phyloP scores from a whole-genome alignment of 2,797 vertebrate genomes.

The Lepus oiostolus region DNA sequence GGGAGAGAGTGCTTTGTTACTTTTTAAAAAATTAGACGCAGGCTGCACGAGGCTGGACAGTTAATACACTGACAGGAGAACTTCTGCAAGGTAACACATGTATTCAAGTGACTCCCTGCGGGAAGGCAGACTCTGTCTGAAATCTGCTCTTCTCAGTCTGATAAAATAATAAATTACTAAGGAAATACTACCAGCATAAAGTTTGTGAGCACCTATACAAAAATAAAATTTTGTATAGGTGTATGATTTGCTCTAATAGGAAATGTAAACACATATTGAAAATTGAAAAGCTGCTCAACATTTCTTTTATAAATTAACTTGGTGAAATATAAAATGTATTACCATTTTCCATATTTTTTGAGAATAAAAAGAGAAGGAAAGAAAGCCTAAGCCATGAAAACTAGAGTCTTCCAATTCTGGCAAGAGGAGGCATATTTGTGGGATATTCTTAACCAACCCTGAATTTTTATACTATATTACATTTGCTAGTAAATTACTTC shows the following conservation, averaged over 20 bases:
- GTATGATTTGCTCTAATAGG: not conserved
- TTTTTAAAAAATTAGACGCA: too few relatives aligned
- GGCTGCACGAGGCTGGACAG: too few relatives aligned
- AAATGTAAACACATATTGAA: not conserved
- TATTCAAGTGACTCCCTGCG: too few relatives aligned
- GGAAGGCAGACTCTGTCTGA: too few relatives aligned
- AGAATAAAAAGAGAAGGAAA: not conserved
- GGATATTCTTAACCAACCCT: not conserved
- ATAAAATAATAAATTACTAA: not conserved
- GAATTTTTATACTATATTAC: not conserved
- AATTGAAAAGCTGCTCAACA: not conserved
- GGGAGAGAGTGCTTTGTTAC: not conserved
- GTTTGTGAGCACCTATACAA: not conserved
- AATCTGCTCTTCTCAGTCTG: too few relatives aligned
- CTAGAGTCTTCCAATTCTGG: not conserved
- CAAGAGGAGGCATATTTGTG: not conserved
- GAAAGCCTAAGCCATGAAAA: not conserved
- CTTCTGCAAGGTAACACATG: too few relatives aligned
- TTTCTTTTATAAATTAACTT: not conserved
- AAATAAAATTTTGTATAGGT: not conserved
- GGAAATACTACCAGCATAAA: not conserved
- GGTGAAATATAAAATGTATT: not conserved
- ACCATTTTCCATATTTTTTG: not conserved
- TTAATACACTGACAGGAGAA: too few relatives aligned
- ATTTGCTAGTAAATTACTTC: not conserved